Evolutionary conservation across 2,113 vertebrate genomes (phyloP).

Genomic region (Serinus canaria): DNA sequence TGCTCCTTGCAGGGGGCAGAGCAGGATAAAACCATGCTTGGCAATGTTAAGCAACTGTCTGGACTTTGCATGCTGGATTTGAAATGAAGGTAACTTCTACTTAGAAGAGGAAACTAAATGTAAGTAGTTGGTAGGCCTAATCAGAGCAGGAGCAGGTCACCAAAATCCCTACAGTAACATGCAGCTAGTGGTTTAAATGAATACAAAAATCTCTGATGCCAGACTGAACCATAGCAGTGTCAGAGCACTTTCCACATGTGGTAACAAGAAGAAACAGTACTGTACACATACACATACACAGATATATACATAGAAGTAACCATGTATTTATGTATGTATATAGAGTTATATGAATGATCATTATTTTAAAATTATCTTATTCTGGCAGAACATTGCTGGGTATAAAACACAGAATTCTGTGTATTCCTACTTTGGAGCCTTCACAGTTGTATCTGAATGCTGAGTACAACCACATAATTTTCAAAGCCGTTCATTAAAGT

Average conservation of each 20-base stretch:
- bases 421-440: neutral
- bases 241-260: neutral
- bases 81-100: neutral
- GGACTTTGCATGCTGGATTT: neutral
- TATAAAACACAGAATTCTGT: neutral
- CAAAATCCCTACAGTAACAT: neutral
- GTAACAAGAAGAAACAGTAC: neutral
- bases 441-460: neutral
- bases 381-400: neutral
- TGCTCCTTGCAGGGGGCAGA: accelerated
- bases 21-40: neutral
- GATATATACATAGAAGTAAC: neutral
- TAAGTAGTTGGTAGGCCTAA: neutral
- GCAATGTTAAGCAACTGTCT: neutral
- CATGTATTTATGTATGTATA: neutral
- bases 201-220: neutral
- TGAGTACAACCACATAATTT: neutral
- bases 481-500: neutral
- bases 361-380: neutral
- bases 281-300: neutral
- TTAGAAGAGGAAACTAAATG: neutral
- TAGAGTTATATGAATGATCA: neutral
- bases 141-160: neutral
- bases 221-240: neutral
- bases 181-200: neutral